A percentile compares a stretch with the other conserved stretches of the same genome.
phyloP scores from a whole-genome alignment of 2,888 invertebrate species.

The Tridacna gigas region DNA sequence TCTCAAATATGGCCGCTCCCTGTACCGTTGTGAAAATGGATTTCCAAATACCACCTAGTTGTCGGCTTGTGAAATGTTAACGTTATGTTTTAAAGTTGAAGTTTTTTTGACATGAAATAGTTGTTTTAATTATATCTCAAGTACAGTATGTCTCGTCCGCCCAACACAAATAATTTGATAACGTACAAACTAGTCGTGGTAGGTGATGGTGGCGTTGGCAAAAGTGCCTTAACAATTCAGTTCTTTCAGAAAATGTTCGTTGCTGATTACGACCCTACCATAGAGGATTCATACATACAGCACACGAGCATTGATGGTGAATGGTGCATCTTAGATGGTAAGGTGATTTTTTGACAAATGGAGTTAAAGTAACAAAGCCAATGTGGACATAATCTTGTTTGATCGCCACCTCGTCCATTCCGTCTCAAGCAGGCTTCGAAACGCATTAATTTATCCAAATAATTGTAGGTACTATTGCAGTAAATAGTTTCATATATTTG shows the following conservation, averaged over 20 bases:
- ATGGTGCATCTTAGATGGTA: constrained; percentile 96
- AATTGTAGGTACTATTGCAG: too few relatives aligned
- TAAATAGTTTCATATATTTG: too few relatives aligned
- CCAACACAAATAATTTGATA: constrained; percentile 85
- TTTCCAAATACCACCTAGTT: too few relatives aligned
- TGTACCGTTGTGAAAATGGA: constrained; percentile 12
- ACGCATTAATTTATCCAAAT: too few relatives aligned
- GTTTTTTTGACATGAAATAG: not conserved
- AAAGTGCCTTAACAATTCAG: constrained; percentile 96
- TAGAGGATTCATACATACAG: constrained; percentile 97
- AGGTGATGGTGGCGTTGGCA: constrained; percentile 97
- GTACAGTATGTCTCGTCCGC: constrained; percentile 83
- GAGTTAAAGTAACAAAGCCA: too few relatives aligned
- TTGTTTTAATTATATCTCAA: not conserved
- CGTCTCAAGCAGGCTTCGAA: too few relatives aligned
- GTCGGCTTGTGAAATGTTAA: too few relatives aligned
- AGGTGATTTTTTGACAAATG: constrained; percentile 63
- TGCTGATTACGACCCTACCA: constrained; percentile 97
- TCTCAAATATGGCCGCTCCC: constrained; percentile 59
- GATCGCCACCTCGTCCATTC: too few relatives aligned
- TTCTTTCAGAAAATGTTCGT: constrained; percentile 98
- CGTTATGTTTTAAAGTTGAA: not conserved
- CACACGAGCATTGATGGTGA: constrained; percentile 97
- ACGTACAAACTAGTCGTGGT: constrained; percentile 95
- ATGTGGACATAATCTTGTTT: too few relatives aligned